Base-by-base conservation (phyloP, 2,888 invertebrate genomes). In the Keiferia lycopersicella region DNA sequence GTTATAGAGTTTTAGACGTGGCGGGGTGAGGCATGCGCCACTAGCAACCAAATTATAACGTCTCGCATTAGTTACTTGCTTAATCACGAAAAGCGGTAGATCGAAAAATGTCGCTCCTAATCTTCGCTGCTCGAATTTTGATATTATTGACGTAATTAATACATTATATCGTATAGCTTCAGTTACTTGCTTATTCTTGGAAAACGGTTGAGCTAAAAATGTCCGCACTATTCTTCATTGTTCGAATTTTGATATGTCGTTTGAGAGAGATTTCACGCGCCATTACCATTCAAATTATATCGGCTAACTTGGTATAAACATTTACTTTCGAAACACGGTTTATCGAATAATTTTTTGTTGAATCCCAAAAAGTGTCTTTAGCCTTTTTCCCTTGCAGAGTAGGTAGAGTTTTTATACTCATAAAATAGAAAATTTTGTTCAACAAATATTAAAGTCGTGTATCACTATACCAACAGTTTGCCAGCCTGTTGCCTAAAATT, bases 31-130 rank as follows among this genome's bases (percentile, higher is more conserved):
- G 62, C 62, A 64, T 62, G 58, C 61, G 39, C 58, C 22, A 41
- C 50, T 62, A 20, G 16, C 22, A 64, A 16, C 64, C 61, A 48
- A 64, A 64, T 64, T 58, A 59, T 45, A 34, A 22, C 26, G 50
- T 30, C 48, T 12, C 26, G 8, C 12, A 16, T 12, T 1, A 6
- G 56, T 6, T 11, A n/a, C 22, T 48, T 39, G 39, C 12, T 39
- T 39, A 39, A 1, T 39, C 12, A 6, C 39, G 39, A 39, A 39
- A 6, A 4, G 6, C 26, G 6, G 2, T 26, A 4, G 26, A 26
- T 26, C 26, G 26, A 26, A 39, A 39, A 39, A 1, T 39, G 8
- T 39, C 39, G 39, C 26, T 6, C 2, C 26, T 26, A 26, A 4
- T 26, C 26, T 26, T 26, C 26, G n/a, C n/a, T n/a, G n/a, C n/a